Base-by-base conservation (phyloP, 1,140 invertebrate species). In the Brachionus asplanchnoidis region DNA sequence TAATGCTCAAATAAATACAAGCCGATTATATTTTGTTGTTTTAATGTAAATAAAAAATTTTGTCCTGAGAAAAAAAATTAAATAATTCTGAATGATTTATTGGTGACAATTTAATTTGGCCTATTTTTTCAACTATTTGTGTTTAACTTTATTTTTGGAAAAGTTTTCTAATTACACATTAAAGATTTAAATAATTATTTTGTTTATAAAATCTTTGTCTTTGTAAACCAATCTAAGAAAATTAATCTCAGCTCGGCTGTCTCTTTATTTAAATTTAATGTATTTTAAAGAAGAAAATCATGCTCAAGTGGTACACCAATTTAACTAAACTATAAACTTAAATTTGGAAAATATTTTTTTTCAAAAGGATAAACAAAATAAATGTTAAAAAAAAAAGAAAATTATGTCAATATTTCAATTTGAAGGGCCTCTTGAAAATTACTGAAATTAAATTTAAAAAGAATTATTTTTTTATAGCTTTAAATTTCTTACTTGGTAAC, bases 391-490 rank as follows among this genome's bases (percentile, higher is more conserved):
- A 73, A 73, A 73, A 36, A 73, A 40, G 28, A 73, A 73, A 73
- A 40, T 36, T 42, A 42, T 40, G 36, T 40, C 68, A 42, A 40
- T 73, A 40, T 73, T 73, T 20, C 3, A 73, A 42, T 73, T 42
- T 73, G 32, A 73, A 73, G 40, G 68, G 68, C 36, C 68, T 73
- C 68, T 73, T 73, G 36, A 73, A 73, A 73, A 40, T 42, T 44
- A 20, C 40, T 73, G 9, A 42, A 60, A 60, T 23, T 20, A 60
- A 60, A 60, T 60, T 60, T 60, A 12, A 60, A 60, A 20, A 60
- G 53, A 60, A 60, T 60, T 60, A 60, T 60, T 60, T 23, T 60
- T 8, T 60, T 20, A 20, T 20, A 20, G n/a, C 20, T 60, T 60
- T 20, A 20, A 60, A 60, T 60, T 60, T 60, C 20, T 60, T 20